Evolutionary conservation across 1,140 invertebrate genomes (phyloP).

Genomic region (Hyposmocoma kahamanoa): DNA sequence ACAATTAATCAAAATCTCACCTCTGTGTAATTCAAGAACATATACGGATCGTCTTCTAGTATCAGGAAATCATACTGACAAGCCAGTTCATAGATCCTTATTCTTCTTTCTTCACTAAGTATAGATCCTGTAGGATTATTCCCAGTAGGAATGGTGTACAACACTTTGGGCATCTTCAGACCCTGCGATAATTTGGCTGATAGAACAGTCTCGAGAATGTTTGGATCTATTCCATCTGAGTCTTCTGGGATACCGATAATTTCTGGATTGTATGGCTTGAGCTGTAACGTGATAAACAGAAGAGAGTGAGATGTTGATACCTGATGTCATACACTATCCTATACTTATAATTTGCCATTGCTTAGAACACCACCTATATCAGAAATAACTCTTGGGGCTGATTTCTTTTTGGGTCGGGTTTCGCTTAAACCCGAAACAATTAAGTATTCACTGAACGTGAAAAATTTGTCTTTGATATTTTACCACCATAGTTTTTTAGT

Average conservation of each 20-base stretch:
- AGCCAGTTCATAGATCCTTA: conserved; percentile 83
- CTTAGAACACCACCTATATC: no score
- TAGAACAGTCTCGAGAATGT: conserved; percentile 34
- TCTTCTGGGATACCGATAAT: conserved; percentile 52
- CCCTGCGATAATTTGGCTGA: conserved; percentile 29
- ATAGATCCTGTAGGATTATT: conserved; percentile 82
- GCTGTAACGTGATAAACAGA: no score
- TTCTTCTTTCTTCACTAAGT: conserved; percentile 78
- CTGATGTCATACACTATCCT: no score
- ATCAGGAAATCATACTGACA: conserved; percentile 86
- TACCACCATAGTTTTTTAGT: no score
- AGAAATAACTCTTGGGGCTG: no score
- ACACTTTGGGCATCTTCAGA: conserved; percentile 75
- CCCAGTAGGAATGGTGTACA: conserved; percentile 77
- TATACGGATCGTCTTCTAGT: conserved; percentile 89
- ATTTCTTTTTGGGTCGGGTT: no score
- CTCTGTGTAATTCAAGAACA: conserved; percentile 81
- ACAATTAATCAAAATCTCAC: conserved; percentile 36
- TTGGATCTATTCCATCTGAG: conserved; percentile 37
- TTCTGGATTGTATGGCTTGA: conserved; percentile 47
- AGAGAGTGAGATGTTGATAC: no score
- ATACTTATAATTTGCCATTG: no score
- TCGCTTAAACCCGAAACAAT: no score
- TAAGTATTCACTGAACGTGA: no score
- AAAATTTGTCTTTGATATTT: no score